Evolutionary conservation across 1,140 invertebrate genomes (phyloP).

Genomic region (silkworm (Bombyx mori)): DNA sequence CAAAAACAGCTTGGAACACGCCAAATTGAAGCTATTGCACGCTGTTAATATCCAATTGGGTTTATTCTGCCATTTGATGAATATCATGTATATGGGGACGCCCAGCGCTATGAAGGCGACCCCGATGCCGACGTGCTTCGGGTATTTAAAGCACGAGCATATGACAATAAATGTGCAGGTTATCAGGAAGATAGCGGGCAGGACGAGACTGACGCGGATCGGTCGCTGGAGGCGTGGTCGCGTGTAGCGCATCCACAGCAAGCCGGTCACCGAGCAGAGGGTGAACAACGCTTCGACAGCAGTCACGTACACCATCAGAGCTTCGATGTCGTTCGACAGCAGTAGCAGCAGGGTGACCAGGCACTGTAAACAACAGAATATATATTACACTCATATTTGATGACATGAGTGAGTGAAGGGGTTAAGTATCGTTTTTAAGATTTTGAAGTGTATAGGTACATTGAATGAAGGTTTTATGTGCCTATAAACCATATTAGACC

Average conservation of each 20-base stretch:
- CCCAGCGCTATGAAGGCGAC: constrained; percentile 82
- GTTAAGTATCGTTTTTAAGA: too few relatives aligned
- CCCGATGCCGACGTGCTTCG: constrained; percentile 87
- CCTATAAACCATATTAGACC: too few relatives aligned
- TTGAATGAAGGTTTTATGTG: too few relatives aligned
- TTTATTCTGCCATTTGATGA: constrained; percentile 88
- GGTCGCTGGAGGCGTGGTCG: constrained; percentile 82
- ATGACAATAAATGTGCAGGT: constrained; percentile 90
- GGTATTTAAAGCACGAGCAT: constrained; percentile 81
- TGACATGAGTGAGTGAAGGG: too few relatives aligned
- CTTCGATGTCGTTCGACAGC: constrained; percentile 89
- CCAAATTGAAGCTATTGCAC: constrained; percentile 76
- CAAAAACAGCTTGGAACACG: constrained; percentile 82
- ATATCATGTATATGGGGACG: constrained; percentile 90
- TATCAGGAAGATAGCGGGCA: constrained; percentile 88
- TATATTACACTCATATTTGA: constrained; percentile 1
- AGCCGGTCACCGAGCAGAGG: constrained; percentile 86
- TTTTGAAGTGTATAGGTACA: too few relatives aligned
- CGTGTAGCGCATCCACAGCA: constrained; percentile 89
- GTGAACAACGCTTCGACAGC: constrained; percentile 96
- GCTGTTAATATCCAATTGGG: constrained; percentile 70
- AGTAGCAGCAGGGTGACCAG: constrained; percentile 85
- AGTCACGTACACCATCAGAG: constrained; percentile 93
- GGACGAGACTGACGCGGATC: constrained; percentile 80
- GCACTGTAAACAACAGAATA: constrained; percentile 75